A percentile compares a stretch with the other conserved stretches of the same genome.
Conservation (phyloP, 2,888 invertebrate species). For the Dysmachus trigonus region DNA sequence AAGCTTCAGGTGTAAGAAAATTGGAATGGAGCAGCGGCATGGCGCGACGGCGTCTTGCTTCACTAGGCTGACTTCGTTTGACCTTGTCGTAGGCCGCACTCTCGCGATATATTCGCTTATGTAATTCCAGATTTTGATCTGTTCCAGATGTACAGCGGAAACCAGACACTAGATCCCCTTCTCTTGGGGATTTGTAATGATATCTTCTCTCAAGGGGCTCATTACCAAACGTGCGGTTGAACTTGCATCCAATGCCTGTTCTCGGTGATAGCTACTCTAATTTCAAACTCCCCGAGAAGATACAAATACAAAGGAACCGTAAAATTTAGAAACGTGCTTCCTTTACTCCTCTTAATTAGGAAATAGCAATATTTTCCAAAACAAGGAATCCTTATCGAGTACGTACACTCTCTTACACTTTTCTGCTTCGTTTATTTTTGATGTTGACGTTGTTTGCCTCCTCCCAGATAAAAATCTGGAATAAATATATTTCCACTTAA, state of each 20-base stretch:
- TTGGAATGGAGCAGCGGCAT: not conserved
- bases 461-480: not conserved
- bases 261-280: not conserved
- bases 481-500: not conserved
- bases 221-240: not conserved
- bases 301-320: not conserved
- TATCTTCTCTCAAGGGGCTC: not conserved
- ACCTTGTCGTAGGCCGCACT: not conserved
- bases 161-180: not conserved
- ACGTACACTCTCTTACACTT: not conserved
- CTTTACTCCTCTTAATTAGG: not conserved
- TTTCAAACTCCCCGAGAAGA: not conserved
- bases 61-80: not conserved
- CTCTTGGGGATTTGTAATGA: not conserved
- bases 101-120: not conserved
- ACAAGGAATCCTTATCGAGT: not conserved
- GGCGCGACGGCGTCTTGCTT: not conserved
- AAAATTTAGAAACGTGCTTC: not conserved
- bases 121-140: slow-evolving; percentile 17
- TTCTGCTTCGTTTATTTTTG: not conserved
- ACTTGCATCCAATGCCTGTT: not conserved
- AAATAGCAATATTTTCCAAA: not conserved
- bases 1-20: not conserved
- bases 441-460: not conserved
- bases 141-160: not conserved